A percentile compares a stretch with the other conserved stretches of the same genome.
Evolutionary conservation across 2,113 vertebrate species (phyloP).

Genomic region (Pleuronectes platessa): DNA sequence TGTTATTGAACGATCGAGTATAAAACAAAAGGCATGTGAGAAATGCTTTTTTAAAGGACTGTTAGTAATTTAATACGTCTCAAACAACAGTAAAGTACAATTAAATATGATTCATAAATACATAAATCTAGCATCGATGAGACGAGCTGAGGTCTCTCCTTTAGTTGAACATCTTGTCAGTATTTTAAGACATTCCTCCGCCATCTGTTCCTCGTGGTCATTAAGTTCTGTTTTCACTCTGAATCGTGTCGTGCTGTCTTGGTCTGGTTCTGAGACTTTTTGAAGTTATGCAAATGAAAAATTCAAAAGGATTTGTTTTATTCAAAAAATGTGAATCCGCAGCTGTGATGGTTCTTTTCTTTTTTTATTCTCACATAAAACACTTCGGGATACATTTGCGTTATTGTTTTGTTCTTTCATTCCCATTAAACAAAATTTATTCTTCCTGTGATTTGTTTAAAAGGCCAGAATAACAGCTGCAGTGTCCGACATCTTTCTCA

Average conservation of each 20-base stretch:
- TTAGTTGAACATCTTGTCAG: slow-evolving; percentile 50
- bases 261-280: slow-evolving; percentile 53
- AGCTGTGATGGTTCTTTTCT: slow-evolving; percentile 41
- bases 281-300: slow-evolving; percentile 66
- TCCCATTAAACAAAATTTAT: slow-evolving; percentile 5
- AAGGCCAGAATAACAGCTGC: slow-evolving; percentile 15
- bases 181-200: slow-evolving; percentile 59
- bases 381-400: slow-evolving; percentile 12
- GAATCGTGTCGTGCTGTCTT: slow-evolving; percentile 48
- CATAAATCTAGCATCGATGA: slow-evolving; percentile 13
- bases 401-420: slow-evolving; percentile 1
- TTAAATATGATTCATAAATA: slow-evolving; percentile 10
- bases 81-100: not conserved
- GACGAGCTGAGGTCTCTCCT: slow-evolving; percentile 29
- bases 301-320: slow-evolving; percentile 52
- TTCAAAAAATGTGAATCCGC: slow-evolving; percentile 58
- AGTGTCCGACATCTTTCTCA: too few species aligned
- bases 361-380: slow-evolving; percentile 55
- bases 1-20: not conserved
- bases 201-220: slow-evolving; percentile 72
- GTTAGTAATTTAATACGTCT: slow-evolving; percentile 1
- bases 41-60: not conserved
- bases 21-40: too few species aligned
- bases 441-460: slow-evolving; percentile 29
- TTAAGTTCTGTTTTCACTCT: slow-evolving; percentile 64